Base-by-base conservation (phyloP, 2,797 vertebrate genomes). In the Labeo calbasu region DNA sequence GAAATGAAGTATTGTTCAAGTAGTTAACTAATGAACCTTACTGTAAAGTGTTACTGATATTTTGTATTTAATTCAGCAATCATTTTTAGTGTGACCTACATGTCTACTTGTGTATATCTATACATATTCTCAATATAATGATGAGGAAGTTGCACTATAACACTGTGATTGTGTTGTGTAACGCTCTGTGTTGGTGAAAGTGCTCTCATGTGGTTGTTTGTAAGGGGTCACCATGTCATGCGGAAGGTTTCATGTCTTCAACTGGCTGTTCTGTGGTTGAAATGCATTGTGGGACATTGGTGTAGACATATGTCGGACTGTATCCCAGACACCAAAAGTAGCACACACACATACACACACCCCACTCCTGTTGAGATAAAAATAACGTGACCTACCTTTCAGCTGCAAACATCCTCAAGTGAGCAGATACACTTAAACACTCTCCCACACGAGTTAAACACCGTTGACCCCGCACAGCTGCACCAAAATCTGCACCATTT, bases 371-470 rank as follows among this genome's bases (percentile, higher is more conserved):
- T 86, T 86, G 87, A 84, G 85, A 76, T 86, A 87, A 89, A 89
- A 88, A 90, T 90, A 89, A 87, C 82, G 73, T 88, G 87, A 87
- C 88, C 89, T 88, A 89, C 79, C 88, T 88, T 88, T 86, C 53
- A 82, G 72, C 82, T 77, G 85, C 85, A 83, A 83, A 86, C 87
- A 86, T 86, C 82, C 72, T 88, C 59, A 43, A 84, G 69, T 81
- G 79, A 85, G 75, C 73, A 75, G 82, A 86, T 85, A 84, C 70
- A 81, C 71, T 87, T 83, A 79, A 73, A 84, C 70, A 85, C 53
- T 65, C 79, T 83, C 81, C 77, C 77, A 79, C 76, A 81, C 65
- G 53, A 76, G 82, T 81, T 84, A 77, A 84, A 84, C 77, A 77
- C 61, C 11, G 82, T 77, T 84, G 82, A 88, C 79, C 85, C 59